Conservation (phyloP, 2,797 vertebrate species). For the Acipenser ruthenus region DNA sequence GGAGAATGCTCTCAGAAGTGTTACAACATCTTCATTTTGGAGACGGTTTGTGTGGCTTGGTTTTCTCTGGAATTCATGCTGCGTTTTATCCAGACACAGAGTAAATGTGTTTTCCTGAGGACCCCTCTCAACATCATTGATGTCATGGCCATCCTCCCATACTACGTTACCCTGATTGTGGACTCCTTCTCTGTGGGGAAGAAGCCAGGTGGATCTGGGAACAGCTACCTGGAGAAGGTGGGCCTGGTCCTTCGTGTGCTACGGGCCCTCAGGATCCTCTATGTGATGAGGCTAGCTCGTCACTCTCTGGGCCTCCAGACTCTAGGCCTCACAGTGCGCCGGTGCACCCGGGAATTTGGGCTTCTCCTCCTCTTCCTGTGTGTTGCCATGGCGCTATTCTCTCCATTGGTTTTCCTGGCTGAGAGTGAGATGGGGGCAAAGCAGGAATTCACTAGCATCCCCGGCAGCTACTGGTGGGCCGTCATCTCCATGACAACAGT, state of each 20-base stretch:
- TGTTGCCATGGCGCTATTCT: slow-evolving; percentile 90
- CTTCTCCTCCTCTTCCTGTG: slow-evolving; percentile 87
- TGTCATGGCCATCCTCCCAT: slow-evolving; percentile 87
- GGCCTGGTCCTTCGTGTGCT: slow-evolving; percentile 84
- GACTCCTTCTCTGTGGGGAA: slow-evolving; percentile 63
- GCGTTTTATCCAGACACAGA: slow-evolving; percentile 86
- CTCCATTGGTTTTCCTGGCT: slow-evolving; percentile 80
- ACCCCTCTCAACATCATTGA: slow-evolving; percentile 89
- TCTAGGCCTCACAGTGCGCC: slow-evolving; percentile 77
- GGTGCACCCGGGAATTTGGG: slow-evolving; percentile 85
- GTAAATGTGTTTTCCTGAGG: slow-evolving; percentile 85
- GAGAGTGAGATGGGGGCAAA: slow-evolving; percentile 90
- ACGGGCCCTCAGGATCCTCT: slow-evolving; percentile 83
- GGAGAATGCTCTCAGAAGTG: slow-evolving; percentile 87
- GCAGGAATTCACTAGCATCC: slow-evolving; percentile 92
- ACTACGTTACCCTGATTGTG: slow-evolving; percentile 83
- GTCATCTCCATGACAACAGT: slow-evolving; percentile 98
- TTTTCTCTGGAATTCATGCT: slow-evolving; percentile 92
- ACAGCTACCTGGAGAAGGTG: slow-evolving; percentile 87
- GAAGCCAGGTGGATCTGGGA: slow-evolving; percentile 58
- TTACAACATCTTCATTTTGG: slow-evolving; percentile 85
- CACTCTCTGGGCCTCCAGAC: slow-evolving; percentile 89
- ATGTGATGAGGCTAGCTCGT: slow-evolving; percentile 85
- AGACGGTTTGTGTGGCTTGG: slow-evolving; percentile 92
- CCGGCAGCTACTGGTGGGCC: slow-evolving; percentile 94